Conservation (phyloP, 64 coral and sea anemone genomes). For the Platygyra sinensis region DNA sequence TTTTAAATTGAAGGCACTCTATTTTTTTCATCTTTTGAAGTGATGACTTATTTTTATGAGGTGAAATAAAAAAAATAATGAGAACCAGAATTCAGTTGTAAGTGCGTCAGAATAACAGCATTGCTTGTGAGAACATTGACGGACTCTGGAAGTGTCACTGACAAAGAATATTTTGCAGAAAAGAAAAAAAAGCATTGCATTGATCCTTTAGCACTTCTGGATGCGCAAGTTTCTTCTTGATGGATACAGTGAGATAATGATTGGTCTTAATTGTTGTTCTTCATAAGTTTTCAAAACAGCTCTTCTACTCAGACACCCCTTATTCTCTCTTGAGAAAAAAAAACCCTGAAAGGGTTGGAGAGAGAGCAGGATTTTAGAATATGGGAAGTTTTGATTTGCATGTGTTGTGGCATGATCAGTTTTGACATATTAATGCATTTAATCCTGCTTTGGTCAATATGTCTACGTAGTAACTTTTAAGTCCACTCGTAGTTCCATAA, state of each 20-base stretch:
- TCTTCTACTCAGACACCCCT: background rate
- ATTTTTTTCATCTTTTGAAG: background rate
- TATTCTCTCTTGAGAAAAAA: background rate
- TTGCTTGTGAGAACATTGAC: background rate
- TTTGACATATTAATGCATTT: background rate
- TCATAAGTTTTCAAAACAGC: background rate
- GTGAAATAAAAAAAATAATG: background rate
- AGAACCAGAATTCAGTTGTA: background rate
- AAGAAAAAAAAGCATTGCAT: background rate
- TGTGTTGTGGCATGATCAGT: background rate
- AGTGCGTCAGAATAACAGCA: background rate
- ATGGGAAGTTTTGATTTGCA: slow-evolving; percentile 9
- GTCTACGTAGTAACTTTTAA: background rate
- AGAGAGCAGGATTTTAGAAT: background rate
- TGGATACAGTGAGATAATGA: background rate
- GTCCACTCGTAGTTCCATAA: background rate
- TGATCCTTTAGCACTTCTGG: background rate
- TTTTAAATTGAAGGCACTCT: background rate
- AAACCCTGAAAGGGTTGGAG: background rate
- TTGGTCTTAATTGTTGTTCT: too few relatives aligned
- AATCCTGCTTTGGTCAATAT: background rate
- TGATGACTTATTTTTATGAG: background rate
- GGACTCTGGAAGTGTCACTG: background rate
- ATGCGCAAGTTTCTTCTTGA: background rate
- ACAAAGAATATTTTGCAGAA: background rate